Evolutionary conservation across 2,797 vertebrate genomes (phyloP).

Genomic region (Echiichthys vipera): DNA sequence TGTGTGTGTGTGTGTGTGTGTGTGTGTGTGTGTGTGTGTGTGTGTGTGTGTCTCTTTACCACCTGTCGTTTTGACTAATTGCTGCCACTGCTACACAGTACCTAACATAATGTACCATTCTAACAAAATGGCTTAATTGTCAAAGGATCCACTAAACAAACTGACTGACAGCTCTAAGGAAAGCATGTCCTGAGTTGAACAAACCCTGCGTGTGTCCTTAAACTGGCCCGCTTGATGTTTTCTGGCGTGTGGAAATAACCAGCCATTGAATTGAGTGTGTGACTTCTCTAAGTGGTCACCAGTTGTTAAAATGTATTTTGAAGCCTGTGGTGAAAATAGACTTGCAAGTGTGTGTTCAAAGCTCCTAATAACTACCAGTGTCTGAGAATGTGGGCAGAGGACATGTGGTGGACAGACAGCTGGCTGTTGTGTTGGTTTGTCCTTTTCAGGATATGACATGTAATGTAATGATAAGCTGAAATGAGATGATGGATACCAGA

Average conservation of each 20-base stretch:
- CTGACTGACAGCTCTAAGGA: not conserved
- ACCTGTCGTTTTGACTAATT: slow-evolving; percentile 19
- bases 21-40: not conserved
- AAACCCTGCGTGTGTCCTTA: not conserved
- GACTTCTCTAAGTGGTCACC: slow-evolving; percentile 44
- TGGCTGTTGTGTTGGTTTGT: slow-evolving; percentile 16
- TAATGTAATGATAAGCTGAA: slow-evolving; percentile 50
- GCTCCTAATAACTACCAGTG: slow-evolving; percentile 61
- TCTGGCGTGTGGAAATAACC: slow-evolving; percentile 3
- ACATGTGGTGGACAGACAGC: slow-evolving; percentile 62
- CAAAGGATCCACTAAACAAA: not conserved
- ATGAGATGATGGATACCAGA: slow-evolving; percentile 59
- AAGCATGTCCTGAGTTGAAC: not conserved
- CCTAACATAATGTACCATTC: not conserved
- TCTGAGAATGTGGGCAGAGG: slow-evolving; percentile 76
- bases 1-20: not conserved
- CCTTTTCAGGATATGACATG: slow-evolving; percentile 50
- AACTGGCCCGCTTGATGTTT: slow-evolving; percentile 14
- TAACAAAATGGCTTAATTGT: slow-evolving; percentile 12
- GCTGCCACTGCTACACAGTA: not conserved
- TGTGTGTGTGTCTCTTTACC: not conserved
- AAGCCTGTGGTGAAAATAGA: slow-evolving; percentile 66
- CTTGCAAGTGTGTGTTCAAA: slow-evolving; percentile 60
- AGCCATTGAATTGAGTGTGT: slow-evolving; percentile 22
- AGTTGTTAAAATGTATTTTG: slow-evolving; percentile 49